Evolutionary conservation across 2,888 invertebrate genomes (phyloP), one percentile per base, ranked within the genome.

Genomic region (Morpho helenor): DNA sequence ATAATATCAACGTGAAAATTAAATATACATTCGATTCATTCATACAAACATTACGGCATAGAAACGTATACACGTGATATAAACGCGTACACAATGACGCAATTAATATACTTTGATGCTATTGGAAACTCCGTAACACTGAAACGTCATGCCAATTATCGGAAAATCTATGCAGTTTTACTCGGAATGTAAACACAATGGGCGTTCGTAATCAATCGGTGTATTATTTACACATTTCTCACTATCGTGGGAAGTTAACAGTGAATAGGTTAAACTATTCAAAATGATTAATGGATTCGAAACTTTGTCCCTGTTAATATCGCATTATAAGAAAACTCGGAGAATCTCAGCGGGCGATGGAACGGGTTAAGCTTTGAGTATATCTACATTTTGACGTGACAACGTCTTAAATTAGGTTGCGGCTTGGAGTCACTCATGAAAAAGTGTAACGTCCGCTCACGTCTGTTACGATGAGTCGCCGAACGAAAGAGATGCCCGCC

Each of bases 141-240:
- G 39, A 0, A 46, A 7, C 54, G 54, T 54, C 54, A 54, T 42
- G 54, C 42, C 23, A 48, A 54, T 54, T 54, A 54, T 54, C 54
- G 54, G 54, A 42, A 54, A 54, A 54, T 48, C 48, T 53, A 48
- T 54, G 48, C 54, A 54, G 54, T 54, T 48, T 54, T 54, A 54
- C 54, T 46, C 10, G 41, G 54, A 42, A 54, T 31, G 47, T 41
- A 41, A 48, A 42, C 45, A 42, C 54, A 54, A 48, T 54, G 47
- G 42, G n/a, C 47, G 47, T 54, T 23, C n/a, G 42, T 42, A 47
- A 46, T 8, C 41, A 23, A 40, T 54, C 46, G 46, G 42, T 47
- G 54, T n/a, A 10, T 54, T 42, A 41, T 47, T 23, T 54, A 54
- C 48, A 40, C 23, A 54, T 47, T 54, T 54, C 42, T 47, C 53